These are phyloP conservation scores for Pachyuromys duprasi DNA, from an alignment of 2,797 vertebrate species.

Conservation along the genomic window DNA sequence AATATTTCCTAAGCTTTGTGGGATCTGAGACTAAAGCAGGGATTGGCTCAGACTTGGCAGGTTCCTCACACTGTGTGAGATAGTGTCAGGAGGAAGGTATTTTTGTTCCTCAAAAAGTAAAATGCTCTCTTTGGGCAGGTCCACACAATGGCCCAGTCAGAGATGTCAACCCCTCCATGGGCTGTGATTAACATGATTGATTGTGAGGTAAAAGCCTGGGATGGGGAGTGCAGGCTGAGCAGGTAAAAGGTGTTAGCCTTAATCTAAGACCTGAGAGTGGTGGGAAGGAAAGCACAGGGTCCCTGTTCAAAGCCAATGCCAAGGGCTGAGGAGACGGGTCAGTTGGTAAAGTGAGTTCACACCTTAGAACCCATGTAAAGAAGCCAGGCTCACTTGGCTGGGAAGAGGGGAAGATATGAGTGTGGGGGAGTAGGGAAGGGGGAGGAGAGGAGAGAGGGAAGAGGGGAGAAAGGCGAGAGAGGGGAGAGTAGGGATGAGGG, in stretches of 20 bases:
- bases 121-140: not conserved
- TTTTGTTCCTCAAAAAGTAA: constrained; percentile 45
- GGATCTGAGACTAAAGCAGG: not conserved
- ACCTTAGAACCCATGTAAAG: not conserved
- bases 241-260: not conserved
- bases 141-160: not conserved
- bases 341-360: not conserved
- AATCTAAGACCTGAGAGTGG: not conserved
- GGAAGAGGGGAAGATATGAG: not conserved
- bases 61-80: not conserved
- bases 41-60: not conserved
- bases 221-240: not conserved
- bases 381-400: not conserved
- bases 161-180: not conserved
- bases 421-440: not conserved
- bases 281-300: not conserved
- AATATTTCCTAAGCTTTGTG: constrained; percentile 56
- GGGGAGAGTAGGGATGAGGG: no score
- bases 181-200: not conserved
- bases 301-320: not conserved
- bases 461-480: not conserved
- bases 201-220: not conserved
- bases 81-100: not conserved
- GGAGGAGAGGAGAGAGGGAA: not conserved
- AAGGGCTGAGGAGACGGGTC: not conserved